A percentile compares a stretch with the other conserved stretches of the same genome.
Conservation (phyloP, 2,888 invertebrate genomes). For the Latrodectus hesperus region DNA sequence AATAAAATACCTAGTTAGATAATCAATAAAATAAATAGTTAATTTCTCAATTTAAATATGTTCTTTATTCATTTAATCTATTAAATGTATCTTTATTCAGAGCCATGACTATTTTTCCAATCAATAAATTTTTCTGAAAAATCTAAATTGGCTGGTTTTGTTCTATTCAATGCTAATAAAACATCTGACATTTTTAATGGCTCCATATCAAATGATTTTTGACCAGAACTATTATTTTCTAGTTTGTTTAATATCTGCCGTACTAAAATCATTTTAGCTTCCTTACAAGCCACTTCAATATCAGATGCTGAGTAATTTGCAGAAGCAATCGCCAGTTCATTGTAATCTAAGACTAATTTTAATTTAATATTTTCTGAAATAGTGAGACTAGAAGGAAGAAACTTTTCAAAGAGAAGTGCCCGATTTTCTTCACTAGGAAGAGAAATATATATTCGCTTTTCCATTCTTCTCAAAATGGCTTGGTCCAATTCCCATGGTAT, state of each 20-base stretch:
- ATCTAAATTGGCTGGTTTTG: slow-evolving; percentile 45
- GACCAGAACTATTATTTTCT: slow-evolving; percentile 75
- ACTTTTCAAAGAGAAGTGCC: slow-evolving; percentile 80
- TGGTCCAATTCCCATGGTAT: slow-evolving; percentile 94
- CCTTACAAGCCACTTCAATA: slow-evolving; percentile 89
- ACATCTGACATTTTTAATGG: slow-evolving; percentile 49
- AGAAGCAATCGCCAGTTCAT: slow-evolving; percentile 77
- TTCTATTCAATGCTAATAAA: slow-evolving; percentile 29
- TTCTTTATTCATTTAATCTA: neutral
- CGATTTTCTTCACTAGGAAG: slow-evolving; percentile 83
- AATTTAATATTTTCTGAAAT: slow-evolving; percentile 75
- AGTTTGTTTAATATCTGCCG: slow-evolving; percentile 80
- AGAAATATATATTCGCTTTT: slow-evolving; percentile 88
- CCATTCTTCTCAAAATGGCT: slow-evolving; percentile 89
- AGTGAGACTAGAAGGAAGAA: slow-evolving; percentile 74
- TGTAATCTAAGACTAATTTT: slow-evolving; percentile 76
- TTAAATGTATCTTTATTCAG: slow-evolving; percentile 23
- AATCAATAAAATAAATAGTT: neutral
- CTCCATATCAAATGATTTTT: neutral
- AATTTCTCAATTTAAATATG: neutral
- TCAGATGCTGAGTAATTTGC: slow-evolving; percentile 92
- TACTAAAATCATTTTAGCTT: slow-evolving; percentile 88
- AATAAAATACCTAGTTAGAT: neutral
- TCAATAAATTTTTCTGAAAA: slow-evolving; percentile 30
- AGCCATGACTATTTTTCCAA: slow-evolving; percentile 62